Conservation (phyloP, 2,113 vertebrate species). For the Campylorhamphus procurvoides region DNA sequence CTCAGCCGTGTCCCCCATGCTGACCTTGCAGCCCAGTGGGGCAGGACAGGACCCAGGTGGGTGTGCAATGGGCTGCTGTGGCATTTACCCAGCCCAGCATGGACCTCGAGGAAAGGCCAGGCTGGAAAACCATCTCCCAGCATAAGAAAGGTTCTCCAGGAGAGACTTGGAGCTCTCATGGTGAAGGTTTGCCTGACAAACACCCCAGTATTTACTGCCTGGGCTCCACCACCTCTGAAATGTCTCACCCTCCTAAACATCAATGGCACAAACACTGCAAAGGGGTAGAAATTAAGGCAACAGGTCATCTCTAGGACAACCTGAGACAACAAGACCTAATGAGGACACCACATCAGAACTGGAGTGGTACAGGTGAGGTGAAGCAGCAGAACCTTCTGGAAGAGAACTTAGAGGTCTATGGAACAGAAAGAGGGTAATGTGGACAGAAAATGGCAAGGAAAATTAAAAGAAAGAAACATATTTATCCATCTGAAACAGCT, state of each 20-base stretch:
- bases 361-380: neutral
- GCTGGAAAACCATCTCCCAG: neutral
- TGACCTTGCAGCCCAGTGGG: accelerated
- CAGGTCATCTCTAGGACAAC: neutral
- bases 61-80: neutral
- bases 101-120: neutral
- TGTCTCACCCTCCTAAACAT: neutral
- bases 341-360: neutral
- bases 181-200: accelerated
- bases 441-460: neutral
- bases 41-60: neutral
- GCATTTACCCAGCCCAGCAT: neutral
- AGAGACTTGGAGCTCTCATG: neutral
- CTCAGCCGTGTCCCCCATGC: accelerated
- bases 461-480: neutral
- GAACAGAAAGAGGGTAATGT: too few species aligned
- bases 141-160: neutral
- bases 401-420: neutral
- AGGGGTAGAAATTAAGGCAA: neutral
- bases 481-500: neutral
- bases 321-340: neutral
- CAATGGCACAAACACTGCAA: neutral
- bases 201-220: neutral
- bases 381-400: neutral
- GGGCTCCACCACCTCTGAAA: neutral